Percentiles rank a stretch among this genome's conserved stretches.
phyloP scores from a whole-genome alignment of 2,113 vertebrate genomes.

The Corythornis madagascariensis region DNA sequence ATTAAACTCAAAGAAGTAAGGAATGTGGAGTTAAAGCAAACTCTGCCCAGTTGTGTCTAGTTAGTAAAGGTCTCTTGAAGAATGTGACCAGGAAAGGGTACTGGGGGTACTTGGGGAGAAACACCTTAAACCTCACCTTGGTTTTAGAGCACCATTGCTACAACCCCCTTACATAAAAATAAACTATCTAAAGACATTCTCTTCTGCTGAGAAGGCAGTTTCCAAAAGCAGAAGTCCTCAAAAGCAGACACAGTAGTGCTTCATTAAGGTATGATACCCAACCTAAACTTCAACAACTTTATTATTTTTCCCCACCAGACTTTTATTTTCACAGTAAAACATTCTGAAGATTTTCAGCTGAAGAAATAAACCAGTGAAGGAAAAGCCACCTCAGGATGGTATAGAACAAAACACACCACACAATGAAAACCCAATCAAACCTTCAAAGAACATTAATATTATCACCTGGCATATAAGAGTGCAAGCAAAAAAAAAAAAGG shows the following conservation, averaged over 20 bases:
- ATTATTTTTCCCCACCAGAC: neutral
- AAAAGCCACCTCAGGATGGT: fast-evolving
- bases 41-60: neutral
- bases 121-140: neutral
- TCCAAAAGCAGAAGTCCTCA: neutral
- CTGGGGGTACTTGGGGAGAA: fast-evolving
- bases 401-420: neutral
- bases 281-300: neutral
- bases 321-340: neutral
- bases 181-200: neutral
- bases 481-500: neutral
- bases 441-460: neutral
- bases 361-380: neutral
- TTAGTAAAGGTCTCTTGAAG: neutral
- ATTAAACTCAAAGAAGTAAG: neutral
- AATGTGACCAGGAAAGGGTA: neutral
- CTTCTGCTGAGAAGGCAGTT: neutral
- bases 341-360: neutral
- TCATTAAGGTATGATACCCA: neutral
- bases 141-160: neutral
- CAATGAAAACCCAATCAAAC: neutral
- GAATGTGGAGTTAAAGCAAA: neutral
- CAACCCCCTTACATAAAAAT: neutral
- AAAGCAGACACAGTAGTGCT: neutral
- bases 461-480: neutral